Conservation (phyloP, 1,140 invertebrate species). For the Sarcophaga peregrina region DNA sequence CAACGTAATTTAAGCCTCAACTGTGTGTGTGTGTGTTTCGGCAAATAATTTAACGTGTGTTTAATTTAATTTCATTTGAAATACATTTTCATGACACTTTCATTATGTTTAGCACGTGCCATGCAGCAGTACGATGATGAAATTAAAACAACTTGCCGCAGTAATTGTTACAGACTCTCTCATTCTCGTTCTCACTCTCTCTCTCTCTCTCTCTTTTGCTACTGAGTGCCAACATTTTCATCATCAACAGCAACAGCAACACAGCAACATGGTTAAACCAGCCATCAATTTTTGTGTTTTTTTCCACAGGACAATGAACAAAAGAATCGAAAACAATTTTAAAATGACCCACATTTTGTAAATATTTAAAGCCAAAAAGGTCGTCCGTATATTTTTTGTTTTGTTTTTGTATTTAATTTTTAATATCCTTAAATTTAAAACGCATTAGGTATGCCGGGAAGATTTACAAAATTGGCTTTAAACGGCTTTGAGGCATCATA, state of each 20-base stretch:
- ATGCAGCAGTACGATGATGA: not conserved
- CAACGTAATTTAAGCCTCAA: not conserved
- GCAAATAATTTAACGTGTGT: slow-evolving; percentile 43
- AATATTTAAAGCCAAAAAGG: too few species aligned
- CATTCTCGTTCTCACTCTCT: too few species aligned
- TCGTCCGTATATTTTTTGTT: not conserved
- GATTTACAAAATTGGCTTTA: slow-evolving; percentile 54
- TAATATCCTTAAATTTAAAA: slow-evolving; percentile 57
- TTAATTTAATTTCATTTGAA: slow-evolving; percentile 44
- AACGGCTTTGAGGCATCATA: slow-evolving; percentile 60
- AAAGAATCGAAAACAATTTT: too few species aligned
- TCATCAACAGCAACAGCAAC: too few species aligned
- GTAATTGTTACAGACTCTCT: too few species aligned
- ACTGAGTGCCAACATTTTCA: too few species aligned
- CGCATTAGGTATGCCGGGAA: slow-evolving; percentile 58
- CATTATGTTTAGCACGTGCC: slow-evolving; percentile 13
- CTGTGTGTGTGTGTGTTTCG: slow-evolving; percentile 40
- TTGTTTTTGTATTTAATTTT: not conserved
- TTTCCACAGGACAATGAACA: too few species aligned
- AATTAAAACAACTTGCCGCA: too few species aligned
- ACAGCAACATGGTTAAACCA: too few species aligned
- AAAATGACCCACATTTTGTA: too few species aligned
- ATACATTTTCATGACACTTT: slow-evolving; percentile 18
- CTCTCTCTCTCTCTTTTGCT: too few species aligned
- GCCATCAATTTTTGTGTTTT: too few species aligned